Percentiles rank a stretch among this genome's conserved stretches.
These are phyloP conservation scores for Nematopogon swammerdamellus DNA, from an alignment of 2,888 invertebrate genomes.

Conservation along the genomic window DNA sequence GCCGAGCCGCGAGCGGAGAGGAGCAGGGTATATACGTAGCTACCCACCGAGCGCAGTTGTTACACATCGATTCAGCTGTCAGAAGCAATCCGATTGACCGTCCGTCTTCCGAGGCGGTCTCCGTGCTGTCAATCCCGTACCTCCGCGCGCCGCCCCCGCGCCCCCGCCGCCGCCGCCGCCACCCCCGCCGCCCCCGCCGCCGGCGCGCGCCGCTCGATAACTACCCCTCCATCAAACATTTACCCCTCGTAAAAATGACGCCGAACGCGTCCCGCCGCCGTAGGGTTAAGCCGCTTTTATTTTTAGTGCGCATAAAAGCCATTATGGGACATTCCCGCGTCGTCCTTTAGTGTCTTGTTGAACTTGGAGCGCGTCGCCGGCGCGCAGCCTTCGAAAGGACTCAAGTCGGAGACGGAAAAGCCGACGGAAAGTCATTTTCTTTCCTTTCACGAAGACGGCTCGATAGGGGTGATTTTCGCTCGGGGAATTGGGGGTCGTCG, in stretches of 20 bases:
- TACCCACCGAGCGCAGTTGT: neutral
- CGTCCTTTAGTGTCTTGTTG: constrained; percentile 42
- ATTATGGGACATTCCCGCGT: constrained; percentile 27
- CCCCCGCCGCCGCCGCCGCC: constrained; percentile 18
- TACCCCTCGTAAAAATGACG: constrained; percentile 2
- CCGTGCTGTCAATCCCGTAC: neutral
- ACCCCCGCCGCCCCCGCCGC: neutral
- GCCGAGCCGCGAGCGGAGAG: too few species aligned
- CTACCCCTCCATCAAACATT: constrained; percentile 25
- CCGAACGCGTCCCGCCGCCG: constrained; percentile 4
- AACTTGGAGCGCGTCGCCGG: constrained; percentile 26
- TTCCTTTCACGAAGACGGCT: constrained; percentile 25
- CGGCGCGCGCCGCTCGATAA: constrained; percentile 5
- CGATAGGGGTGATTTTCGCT: constrained; percentile 8
- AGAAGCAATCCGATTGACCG: neutral
- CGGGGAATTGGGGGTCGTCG: neutral
- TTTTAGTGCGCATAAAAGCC: constrained; percentile 25
- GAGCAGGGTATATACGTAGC: too few species aligned
- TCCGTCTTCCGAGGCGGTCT: neutral
- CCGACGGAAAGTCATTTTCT: neutral
- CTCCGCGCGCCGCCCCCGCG: constrained; percentile 27
- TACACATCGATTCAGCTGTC: neutral
- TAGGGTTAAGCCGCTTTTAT: constrained; percentile 13
- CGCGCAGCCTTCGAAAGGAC: constrained; percentile 39
- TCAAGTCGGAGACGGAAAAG: constrained; percentile 25